These are phyloP conservation scores for Chrysopilus asiliformis DNA, from an alignment of 2,888 invertebrate genomes.

Conservation along the genomic window DNA sequence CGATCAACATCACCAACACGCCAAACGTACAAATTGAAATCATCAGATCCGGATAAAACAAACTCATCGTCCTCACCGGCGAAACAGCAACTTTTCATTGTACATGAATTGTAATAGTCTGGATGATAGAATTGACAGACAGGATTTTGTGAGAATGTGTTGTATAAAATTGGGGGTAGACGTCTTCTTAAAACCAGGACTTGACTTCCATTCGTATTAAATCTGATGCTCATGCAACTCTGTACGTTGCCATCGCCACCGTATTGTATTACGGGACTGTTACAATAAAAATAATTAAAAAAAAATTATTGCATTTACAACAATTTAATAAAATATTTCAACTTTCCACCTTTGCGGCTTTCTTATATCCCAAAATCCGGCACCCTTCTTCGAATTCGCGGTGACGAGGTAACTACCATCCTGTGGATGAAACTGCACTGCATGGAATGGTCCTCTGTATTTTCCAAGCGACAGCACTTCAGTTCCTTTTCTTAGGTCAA, in stretches of 20 bases:
- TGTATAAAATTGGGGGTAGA: slow-evolving; percentile 74
- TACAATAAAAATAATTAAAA: slow-evolving; percentile 16
- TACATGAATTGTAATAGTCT: slow-evolving; percentile 90
- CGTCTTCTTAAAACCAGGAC: slow-evolving; percentile 72
- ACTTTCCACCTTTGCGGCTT: slow-evolving; percentile 61
- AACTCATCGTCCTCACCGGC: slow-evolving; percentile 82
- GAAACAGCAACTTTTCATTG: slow-evolving; percentile 94
- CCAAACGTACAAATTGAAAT: slow-evolving; percentile 93
- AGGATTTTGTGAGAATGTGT: slow-evolving; percentile 51
- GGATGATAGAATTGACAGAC: slow-evolving; percentile 80
- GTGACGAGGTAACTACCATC: slow-evolving; percentile 71
- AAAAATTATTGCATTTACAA: background rate
- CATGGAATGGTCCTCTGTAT: slow-evolving; percentile 70
- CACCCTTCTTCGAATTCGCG: slow-evolving; percentile 81
- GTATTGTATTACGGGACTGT: slow-evolving; percentile 58
- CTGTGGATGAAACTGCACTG: slow-evolving; percentile 85
- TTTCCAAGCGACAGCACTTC: slow-evolving; percentile 48
- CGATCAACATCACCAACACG: slow-evolving; percentile 57
- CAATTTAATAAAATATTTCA: too few relatives aligned
- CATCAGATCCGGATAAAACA: slow-evolving; percentile 87
- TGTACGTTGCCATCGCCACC: slow-evolving; percentile 47
- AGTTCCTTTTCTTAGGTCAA: slow-evolving; percentile 54
- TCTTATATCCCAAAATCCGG: slow-evolving; percentile 79
- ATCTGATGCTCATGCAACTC: slow-evolving; percentile 87
- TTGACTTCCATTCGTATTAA: slow-evolving; percentile 63